Evolutionary conservation across 2,888 invertebrate species (phyloP).

Genomic region (Ryuthela nishihirai): DNA sequence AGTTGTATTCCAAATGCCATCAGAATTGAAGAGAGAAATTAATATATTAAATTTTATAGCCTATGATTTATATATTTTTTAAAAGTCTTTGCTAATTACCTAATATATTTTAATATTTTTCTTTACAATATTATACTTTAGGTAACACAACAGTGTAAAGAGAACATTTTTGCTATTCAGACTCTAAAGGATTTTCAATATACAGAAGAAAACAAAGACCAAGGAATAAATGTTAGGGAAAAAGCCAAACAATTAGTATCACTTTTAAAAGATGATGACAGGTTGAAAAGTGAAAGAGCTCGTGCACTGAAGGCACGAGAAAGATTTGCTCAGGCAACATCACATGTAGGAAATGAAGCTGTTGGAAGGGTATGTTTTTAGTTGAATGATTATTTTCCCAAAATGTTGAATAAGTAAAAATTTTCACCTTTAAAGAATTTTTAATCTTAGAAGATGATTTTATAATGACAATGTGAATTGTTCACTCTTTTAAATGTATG

Average conservation of each 20-base stretch:
- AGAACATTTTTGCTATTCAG: constrained; percentile 98
- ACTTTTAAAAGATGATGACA: constrained; percentile 92
- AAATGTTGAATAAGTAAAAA: not conserved
- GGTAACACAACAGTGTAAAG: constrained; percentile 96
- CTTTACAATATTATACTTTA: constrained; percentile 39
- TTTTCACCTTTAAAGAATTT: not conserved
- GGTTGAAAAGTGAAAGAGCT: constrained; percentile 90
- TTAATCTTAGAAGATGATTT: too few relatives aligned
- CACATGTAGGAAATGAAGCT: constrained; percentile 48
- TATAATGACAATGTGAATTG: too few relatives aligned
- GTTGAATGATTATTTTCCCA: not conserved
- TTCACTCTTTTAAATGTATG: too few relatives aligned
- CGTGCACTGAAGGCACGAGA: constrained; percentile 96
- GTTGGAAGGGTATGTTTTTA: not conserved
- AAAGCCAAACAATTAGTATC: constrained; percentile 95
- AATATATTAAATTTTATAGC: too few relatives aligned
- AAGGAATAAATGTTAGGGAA: constrained; percentile 93
- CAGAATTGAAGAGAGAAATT: too few relatives aligned
- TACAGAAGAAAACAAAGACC: constrained; percentile 96
- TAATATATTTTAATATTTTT: not conserved
- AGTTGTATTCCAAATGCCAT: too few relatives aligned
- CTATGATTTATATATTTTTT: too few relatives aligned
- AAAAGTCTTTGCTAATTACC: too few relatives aligned
- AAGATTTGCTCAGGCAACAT: constrained; percentile 58
- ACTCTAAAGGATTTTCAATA: constrained; percentile 98